Evolutionary conservation across 2,113 vertebrate genomes (phyloP).

Genomic region (Festucalex cinctus): DNA sequence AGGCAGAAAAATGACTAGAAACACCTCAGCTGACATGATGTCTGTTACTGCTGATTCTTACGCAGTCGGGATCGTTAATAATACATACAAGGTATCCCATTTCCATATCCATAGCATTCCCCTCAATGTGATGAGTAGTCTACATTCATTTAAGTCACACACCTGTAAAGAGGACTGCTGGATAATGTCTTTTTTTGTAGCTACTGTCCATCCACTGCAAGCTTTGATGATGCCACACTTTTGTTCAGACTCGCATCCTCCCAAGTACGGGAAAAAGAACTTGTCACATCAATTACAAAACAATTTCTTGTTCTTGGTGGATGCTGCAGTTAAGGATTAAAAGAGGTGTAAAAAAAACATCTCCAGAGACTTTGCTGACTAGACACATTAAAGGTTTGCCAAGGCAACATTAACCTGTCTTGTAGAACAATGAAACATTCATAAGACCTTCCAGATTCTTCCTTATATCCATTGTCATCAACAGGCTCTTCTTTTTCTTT

Average conservation of each 20-base stretch:
- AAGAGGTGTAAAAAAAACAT: conserved; percentile 9
- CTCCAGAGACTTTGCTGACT: conserved; percentile 29
- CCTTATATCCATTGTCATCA: conserved; percentile 21
- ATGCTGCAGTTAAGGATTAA: conserved; percentile 22
- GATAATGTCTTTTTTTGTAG: conserved; percentile 3
- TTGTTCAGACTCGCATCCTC: conserved; percentile 42
- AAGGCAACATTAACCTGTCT: conserved; percentile 18
- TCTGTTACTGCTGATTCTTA: no score
- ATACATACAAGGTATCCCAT: conserved; percentile 31
- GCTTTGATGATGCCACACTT: conserved; percentile 53
- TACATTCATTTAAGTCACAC: neutral
- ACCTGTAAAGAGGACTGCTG: conserved; percentile 18
- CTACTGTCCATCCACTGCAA: conserved; percentile 26
- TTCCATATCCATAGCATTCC: neutral
- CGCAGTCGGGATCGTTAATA: conserved; percentile 17
- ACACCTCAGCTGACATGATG: neutral
- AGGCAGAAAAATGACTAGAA: neutral
- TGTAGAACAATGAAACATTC: conserved; percentile 22
- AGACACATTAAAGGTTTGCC: conserved; percentile 1
- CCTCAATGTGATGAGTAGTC: neutral
- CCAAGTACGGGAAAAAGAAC: conserved; percentile 38
- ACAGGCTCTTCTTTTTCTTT: conserved; percentile 1
- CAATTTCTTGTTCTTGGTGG: conserved; percentile 14
- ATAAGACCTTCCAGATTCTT: conserved; percentile 11
- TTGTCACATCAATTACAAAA: conserved; percentile 55